Base-by-base conservation (phyloP, 2,888 invertebrate genomes). In the Diarsia mendica region DNA sequence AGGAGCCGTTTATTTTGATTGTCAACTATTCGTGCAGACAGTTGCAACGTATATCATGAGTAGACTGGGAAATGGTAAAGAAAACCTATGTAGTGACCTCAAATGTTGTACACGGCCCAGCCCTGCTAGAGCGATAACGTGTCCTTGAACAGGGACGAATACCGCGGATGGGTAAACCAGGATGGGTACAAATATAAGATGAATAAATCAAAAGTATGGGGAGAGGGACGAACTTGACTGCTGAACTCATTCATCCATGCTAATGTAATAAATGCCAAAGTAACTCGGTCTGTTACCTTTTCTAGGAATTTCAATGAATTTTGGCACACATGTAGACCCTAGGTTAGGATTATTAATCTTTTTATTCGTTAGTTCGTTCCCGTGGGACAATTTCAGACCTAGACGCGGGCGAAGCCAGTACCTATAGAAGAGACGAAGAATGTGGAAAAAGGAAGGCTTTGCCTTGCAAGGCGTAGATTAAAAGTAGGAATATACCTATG, bases 61-160 rank as follows among this genome's bases (percentile, higher is more conserved):
- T 39, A 39, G 39, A 39, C 5, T 39, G 33, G 0, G 0, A 23
- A 53, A 48, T 51, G 2, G 2, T 13, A 23, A 18, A 46, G n/a
- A 20, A 68, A 55, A 46, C 48, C 20, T n/a, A 28, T 61, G 58
- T 1, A 28, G 28, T 11, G 15, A 53, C 44, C 4, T 75, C 46
- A 58, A 49, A 65, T 15, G 65, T 51, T 72, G 15, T 23, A 11
- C 48, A 66, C 60, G 67, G 33, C 70, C 82, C 70, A 82, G 23
- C 83, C 80, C 80, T 83, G 48, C 9, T 44, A 60, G 20, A 64
- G 61, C 58, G 58, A 44, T 67, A 74, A 60, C 51, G 67, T 70
- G 55, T 33, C 83, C 82, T 84, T 83, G 84, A 81, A 75, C 66
- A 63, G 18, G 74, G 71, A 61, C 64, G 39, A 68, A 67, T 53